Percentiles rank a stretch among this genome's conserved stretches.
These are phyloP conservation scores for Hystrix brachyura DNA, from an alignment of 2,113 vertebrate genomes.

Conservation along the genomic window DNA sequence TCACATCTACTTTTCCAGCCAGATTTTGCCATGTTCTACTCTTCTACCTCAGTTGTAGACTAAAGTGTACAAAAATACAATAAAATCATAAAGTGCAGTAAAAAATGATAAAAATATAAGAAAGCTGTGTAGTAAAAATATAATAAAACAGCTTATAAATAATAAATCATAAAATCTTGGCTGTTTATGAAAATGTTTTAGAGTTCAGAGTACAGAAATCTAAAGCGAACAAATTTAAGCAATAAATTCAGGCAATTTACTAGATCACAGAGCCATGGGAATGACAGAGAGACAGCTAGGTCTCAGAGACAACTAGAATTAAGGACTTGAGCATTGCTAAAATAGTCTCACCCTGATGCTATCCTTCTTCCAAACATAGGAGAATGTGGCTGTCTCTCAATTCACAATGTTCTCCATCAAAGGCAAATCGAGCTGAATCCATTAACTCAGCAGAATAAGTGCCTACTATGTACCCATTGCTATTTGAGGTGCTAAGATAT, in stretches of 20 bases:
- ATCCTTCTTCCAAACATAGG: neutral
- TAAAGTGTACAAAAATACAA: neutral
- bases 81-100: neutral
- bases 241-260: conserved; percentile 28
- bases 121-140: neutral
- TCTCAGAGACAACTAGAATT: neutral
- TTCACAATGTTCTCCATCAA: conserved; percentile 29
- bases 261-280: neutral
- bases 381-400: neutral
- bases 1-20: too few species aligned
- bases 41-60: neutral
- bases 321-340: neutral
- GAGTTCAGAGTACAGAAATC: neutral
- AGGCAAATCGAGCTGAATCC: neutral
- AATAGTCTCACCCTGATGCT: neutral
- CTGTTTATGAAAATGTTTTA: conserved; percentile 25
- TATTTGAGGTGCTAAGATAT: neutral
- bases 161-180: neutral
- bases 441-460: neutral
- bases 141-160: conserved; percentile 34
- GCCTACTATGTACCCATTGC: neutral
- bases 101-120: neutral
- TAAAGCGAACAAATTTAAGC: conserved; percentile 30
- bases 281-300: neutral
- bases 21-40: too few species aligned